A percentile compares a stretch with the other conserved stretches of the same genome.
Evolutionary conservation across 2,797 vertebrate genomes (phyloP).

Genomic region (Acestrorhynchus altus): DNA sequence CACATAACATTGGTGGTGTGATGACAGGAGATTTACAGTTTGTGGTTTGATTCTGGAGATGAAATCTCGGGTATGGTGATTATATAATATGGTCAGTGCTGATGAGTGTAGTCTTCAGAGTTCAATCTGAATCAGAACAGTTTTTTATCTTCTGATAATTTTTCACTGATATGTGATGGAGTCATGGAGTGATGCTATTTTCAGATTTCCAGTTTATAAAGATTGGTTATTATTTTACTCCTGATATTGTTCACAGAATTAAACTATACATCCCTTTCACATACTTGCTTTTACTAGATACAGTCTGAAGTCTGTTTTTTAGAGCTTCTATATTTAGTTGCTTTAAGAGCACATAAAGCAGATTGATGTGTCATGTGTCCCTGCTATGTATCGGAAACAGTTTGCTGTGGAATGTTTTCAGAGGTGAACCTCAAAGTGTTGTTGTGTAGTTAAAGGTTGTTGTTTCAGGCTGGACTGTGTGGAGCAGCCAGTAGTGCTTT

Average conservation of each 20-base stretch:
- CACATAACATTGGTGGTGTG: too few species aligned
- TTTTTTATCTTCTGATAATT: too few species aligned
- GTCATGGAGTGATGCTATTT: too few species aligned
- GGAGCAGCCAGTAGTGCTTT: constrained; percentile 11
- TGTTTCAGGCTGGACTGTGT: constrained; percentile 29
- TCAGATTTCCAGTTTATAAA: too few species aligned
- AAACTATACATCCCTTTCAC: not conserved
- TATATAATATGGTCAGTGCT: too few species aligned
- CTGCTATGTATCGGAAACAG: not conserved
- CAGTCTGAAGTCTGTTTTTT: not conserved
- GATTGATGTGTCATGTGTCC: not conserved
- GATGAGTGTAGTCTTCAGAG: too few species aligned
- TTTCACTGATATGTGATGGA: too few species aligned
- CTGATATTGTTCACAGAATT: not conserved
- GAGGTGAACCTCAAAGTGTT: not conserved
- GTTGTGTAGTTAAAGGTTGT: constrained; percentile 16
- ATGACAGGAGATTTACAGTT: too few species aligned
- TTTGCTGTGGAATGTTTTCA: constrained; percentile 9
- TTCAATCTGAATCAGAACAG: too few species aligned
- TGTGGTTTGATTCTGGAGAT: too few species aligned
- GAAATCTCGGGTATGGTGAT: too few species aligned
- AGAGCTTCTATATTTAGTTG: constrained; percentile 6
- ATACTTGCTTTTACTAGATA: not conserved
- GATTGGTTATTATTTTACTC: not conserved
- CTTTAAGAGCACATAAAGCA: constrained; percentile 19